Conservation (phyloP, 2,797 vertebrate species). For the Knipowitschia caucasica region DNA sequence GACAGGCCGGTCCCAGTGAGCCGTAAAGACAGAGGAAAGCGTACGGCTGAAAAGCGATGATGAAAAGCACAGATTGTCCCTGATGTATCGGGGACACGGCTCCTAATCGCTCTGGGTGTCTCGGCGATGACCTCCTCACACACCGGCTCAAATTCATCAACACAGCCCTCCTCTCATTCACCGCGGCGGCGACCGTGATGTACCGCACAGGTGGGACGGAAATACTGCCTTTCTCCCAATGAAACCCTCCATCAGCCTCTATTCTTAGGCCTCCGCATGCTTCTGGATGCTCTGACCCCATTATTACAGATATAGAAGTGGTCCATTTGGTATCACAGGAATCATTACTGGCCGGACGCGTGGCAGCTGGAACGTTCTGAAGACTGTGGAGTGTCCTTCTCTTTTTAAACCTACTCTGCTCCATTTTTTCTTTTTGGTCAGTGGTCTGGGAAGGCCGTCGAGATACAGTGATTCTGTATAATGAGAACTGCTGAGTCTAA, state of each 20-base stretch:
- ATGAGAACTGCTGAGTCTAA: no score
- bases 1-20: slow-evolving; percentile 42
- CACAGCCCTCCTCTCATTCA: slow-evolving; percentile 48
- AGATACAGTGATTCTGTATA: no score
- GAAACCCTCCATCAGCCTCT: slow-evolving; percentile 37
- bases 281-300: slow-evolving; percentile 28
- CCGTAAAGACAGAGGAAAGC: slow-evolving; percentile 14
- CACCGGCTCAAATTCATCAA: slow-evolving; percentile 69
- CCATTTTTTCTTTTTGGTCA: no score
- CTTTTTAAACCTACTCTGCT: no score
- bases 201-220: slow-evolving; percentile 49
- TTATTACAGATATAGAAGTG: slow-evolving; percentile 24
- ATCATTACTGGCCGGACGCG: slow-evolving; percentile 5
- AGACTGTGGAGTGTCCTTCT: background rate
- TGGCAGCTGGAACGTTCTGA: background rate
- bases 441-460: no score
- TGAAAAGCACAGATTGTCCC: slow-evolving; percentile 68
- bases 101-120: slow-evolving; percentile 74
- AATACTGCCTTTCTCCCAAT: slow-evolving; percentile 53
- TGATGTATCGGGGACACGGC: slow-evolving; percentile 75
- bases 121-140: slow-evolving; percentile 70
- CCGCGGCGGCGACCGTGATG: slow-evolving; percentile 36
- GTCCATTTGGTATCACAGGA: slow-evolving; percentile 3
- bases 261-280: slow-evolving; percentile 29
- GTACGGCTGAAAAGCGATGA: slow-evolving; percentile 62